phyloP scores from a whole-genome alignment of 2,888 invertebrate genomes.

The Drepana falcataria region DNA sequence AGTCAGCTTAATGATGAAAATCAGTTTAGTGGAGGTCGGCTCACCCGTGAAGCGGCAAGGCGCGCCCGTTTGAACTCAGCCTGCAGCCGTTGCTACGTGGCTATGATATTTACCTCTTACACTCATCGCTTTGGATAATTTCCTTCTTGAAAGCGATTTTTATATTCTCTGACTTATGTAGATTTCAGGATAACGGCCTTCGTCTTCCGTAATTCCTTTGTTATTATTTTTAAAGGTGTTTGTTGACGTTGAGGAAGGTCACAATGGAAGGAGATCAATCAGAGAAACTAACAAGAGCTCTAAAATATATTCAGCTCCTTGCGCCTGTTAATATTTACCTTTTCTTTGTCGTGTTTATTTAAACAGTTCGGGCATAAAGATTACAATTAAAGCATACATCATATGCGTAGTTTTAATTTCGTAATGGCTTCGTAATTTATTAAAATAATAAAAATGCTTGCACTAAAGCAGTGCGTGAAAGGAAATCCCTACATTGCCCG shows the following conservation, averaged over 20 bases:
- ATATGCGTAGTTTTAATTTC: not conserved
- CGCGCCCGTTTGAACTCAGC: conserved; percentile 27
- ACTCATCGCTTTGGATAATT: not conserved
- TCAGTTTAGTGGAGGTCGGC: conserved; percentile 37
- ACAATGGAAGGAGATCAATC: too few species aligned
- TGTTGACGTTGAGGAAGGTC: too few species aligned
- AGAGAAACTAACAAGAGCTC: too few species aligned
- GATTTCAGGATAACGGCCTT: too few species aligned
- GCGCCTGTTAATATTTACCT: too few species aligned
- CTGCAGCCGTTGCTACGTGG: conserved; percentile 10
- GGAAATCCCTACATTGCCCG: not conserved
- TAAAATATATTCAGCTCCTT: too few species aligned
- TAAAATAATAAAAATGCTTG: not conserved
- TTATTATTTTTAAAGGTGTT: too few species aligned
- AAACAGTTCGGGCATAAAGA: too few species aligned
- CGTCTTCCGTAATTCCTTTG: too few species aligned
- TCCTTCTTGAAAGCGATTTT: not conserved
- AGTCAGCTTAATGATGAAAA: conserved; percentile 37
- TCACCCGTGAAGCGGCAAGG: conserved; percentile 32
- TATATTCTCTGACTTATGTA: too few species aligned
- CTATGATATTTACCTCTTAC: not conserved
- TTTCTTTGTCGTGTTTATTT: too few species aligned
- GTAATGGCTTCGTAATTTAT: not conserved
- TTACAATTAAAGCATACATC: too few species aligned
- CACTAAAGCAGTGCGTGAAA: not conserved